These are phyloP conservation scores for Dromococcyx pavoninus DNA, from an alignment of 2,797 vertebrate genomes.

Conservation along the genomic window DNA sequence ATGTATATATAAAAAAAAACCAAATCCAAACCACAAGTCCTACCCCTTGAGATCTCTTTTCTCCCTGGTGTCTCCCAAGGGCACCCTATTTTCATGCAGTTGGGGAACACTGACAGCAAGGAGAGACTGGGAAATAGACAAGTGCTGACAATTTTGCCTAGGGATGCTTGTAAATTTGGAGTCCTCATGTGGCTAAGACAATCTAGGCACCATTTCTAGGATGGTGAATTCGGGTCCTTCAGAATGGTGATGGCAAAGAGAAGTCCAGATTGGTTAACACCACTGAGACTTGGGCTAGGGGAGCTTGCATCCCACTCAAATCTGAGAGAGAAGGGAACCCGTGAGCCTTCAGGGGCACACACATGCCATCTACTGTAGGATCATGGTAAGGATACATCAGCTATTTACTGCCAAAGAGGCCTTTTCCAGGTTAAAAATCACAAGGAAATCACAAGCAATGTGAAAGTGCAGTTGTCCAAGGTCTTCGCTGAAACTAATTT, in stretches of 20 bases:
- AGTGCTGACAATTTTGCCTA: neutral
- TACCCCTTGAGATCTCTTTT: neutral
- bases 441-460: neutral
- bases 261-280: neutral
- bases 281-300: neutral
- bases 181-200: neutral
- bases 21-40: neutral
- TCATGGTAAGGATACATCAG: neutral
- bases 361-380: neutral
- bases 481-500: neutral
- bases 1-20: neutral
- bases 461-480: neutral
- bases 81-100: accelerated
- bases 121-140: neutral
- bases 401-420: neutral
- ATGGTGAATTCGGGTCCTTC: neutral
- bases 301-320: neutral
- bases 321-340: neutral
- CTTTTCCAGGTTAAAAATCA: neutral
- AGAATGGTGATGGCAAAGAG: neutral
- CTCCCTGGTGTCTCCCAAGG: neutral
- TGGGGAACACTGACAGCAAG: neutral
- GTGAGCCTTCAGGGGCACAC: accelerated
- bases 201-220: neutral
- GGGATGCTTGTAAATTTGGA: neutral